These are phyloP conservation scores for Myrmecobius fasciatus DNA, from an alignment of 2,113 vertebrate species.

Conservation along the genomic window DNA sequence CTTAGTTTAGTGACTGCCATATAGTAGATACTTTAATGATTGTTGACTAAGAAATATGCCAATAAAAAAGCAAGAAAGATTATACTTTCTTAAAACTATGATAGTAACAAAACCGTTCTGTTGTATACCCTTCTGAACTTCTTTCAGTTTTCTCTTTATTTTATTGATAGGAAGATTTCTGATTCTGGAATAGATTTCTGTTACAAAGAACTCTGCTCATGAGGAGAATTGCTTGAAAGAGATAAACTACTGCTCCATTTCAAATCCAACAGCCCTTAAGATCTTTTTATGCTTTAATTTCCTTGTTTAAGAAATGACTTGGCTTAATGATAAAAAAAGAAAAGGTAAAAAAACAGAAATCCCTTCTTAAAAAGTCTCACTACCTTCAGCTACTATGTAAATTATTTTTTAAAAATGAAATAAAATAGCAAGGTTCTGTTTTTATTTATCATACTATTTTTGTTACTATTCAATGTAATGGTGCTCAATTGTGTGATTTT, in stretches of 20 bases:
- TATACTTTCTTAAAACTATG: neutral
- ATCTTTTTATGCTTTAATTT: neutral
- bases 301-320: neutral
- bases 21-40: neutral
- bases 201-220: neutral
- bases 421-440: neutral
- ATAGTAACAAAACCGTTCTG: neutral
- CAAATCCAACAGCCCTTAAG: neutral
- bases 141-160: neutral
- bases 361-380: neutral
- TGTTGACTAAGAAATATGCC: neutral
- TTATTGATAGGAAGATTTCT: neutral
- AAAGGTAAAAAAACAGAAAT: neutral
- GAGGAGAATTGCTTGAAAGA: neutral
- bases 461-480: neutral
- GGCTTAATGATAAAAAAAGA: neutral
- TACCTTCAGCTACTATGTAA: neutral
- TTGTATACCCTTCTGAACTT: neutral
- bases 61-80: neutral
- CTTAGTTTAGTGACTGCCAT: neutral
- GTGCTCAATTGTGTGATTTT: neutral
- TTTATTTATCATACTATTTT: neutral
- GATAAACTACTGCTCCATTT: neutral
- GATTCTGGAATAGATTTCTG: constrained; percentile 1
- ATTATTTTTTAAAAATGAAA: neutral